Evolutionary conservation across 92 coral and sea anemone species (phyloP).

Genomic region (Epizoanthus scotinus): DNA sequence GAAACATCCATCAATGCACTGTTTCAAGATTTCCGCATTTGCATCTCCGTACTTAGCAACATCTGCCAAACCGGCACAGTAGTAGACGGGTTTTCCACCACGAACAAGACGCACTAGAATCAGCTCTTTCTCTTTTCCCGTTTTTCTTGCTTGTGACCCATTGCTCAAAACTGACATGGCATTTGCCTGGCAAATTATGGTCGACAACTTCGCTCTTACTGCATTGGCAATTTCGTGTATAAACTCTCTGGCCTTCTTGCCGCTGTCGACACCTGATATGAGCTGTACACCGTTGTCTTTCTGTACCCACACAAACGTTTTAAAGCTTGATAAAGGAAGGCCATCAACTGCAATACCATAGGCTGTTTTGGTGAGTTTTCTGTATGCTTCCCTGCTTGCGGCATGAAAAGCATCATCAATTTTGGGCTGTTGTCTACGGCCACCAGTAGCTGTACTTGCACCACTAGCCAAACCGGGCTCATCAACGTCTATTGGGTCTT

Average conservation of each 20-base stretch:
- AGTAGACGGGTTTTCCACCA: too few species aligned
- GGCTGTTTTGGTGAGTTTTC: constrained; percentile 47
- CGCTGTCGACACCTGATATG: constrained; percentile 40
- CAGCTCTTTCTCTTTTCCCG: too few species aligned
- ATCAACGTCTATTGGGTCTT: constrained; percentile 30
- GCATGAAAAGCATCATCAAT: constrained; percentile 34
- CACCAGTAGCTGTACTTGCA: constrained; percentile 35
- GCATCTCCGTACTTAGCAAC: too few species aligned
- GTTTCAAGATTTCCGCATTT: too few species aligned
- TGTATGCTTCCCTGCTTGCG: constrained; percentile 44
- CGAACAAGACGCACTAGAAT: too few species aligned
- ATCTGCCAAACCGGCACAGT: too few species aligned
- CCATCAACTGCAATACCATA: constrained; percentile 43
- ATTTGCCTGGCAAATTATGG: constrained; percentile 44
- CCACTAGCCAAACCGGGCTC: constrained; percentile 18
- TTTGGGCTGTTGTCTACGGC: constrained; percentile 23
- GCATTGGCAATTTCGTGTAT: constrained; percentile 52
- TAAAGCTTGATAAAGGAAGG: constrained; percentile 45
- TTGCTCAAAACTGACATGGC: constrained; percentile 46
- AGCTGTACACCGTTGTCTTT: constrained; percentile 53
- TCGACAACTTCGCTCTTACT: constrained; percentile 39
- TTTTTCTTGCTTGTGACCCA: constrained; percentile 49
- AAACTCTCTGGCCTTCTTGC: constrained; percentile 52
- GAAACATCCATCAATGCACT: constrained; percentile 28
- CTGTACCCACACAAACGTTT: constrained; percentile 37